phyloP scores from a whole-genome alignment of 1,140 invertebrate genomes.

The Tetraneura akinire region DNA sequence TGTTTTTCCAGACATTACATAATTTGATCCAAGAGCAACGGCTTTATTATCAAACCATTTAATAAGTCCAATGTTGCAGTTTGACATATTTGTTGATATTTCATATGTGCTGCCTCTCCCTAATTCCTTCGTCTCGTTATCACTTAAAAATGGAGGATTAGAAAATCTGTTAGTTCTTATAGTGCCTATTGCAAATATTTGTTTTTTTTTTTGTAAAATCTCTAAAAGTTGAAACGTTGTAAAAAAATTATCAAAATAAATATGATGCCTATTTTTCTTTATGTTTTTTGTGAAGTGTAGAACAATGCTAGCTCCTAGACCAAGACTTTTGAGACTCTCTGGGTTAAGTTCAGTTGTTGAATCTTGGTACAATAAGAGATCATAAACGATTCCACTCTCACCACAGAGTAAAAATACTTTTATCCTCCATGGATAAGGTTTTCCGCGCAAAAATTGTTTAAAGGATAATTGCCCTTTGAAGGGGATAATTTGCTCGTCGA shows the following conservation, averaged over 20 bases:
- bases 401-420: conserved; percentile 2
- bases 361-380: neutral
- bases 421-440: neutral
- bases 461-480: neutral
- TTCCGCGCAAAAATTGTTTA: neutral
- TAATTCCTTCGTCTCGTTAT: conserved; percentile 52
- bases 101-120: conserved; percentile 43
- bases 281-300: too few relatives aligned
- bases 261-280: conserved; percentile 52
- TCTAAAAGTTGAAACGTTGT: conserved; percentile 49
- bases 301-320: too few relatives aligned
- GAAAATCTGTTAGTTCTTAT: conserved; percentile 49
- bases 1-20: neutral
- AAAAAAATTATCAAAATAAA: conserved; percentile 37
- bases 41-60: conserved; percentile 15
- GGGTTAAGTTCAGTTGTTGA: neutral
- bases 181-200: conserved; percentile 50
- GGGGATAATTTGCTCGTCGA: neutral
- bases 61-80: neutral
- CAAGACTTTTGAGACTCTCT: neutral
- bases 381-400: neutral
- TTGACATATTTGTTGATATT: neutral
- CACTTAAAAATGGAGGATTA: conserved; percentile 40
- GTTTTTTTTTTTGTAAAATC: conserved; percentile 34
- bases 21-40: neutral